Conservation (phyloP, 2,888 invertebrate genomes). For the Argyresthia albistria region DNA sequence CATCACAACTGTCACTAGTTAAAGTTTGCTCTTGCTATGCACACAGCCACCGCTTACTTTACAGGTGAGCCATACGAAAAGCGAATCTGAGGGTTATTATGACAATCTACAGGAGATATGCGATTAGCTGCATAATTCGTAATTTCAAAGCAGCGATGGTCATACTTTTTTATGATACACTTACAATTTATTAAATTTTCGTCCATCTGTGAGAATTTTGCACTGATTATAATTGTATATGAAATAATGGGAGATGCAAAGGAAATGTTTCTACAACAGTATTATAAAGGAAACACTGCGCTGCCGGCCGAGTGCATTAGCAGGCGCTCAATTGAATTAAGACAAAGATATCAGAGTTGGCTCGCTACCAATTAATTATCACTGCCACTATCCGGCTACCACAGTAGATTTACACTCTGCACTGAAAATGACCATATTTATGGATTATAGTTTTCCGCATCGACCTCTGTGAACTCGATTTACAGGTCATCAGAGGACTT, state of each 20-base stretch:
- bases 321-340: slow-evolving; percentile 49
- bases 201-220: no score
- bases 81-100: no score
- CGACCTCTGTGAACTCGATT: slow-evolving; percentile 9
- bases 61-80: no score
- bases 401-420: slow-evolving; percentile 39
- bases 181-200: no score
- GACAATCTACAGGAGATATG: no score
- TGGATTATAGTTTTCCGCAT: not conserved
- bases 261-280: no score
- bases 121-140: no score
- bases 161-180: no score
- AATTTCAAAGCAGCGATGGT: no score
- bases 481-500: slow-evolving; percentile 1
- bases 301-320: slow-evolving; percentile 35
- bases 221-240: no score
- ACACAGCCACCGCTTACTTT: slow-evolving; percentile 3
- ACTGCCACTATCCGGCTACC: slow-evolving; percentile 34
- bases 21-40: slow-evolving; percentile 22
- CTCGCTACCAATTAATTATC: slow-evolving; percentile 55
- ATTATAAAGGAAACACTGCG: not conserved
- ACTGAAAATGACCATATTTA: slow-evolving; percentile 43
- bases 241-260: no score
- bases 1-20: slow-evolving; percentile 38
- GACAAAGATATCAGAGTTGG: slow-evolving; percentile 53